Percentiles rank a stretch among this genome's conserved stretches.
Conservation (phyloP, 1,140 invertebrate genomes). For the Hormaphis cornu region DNA sequence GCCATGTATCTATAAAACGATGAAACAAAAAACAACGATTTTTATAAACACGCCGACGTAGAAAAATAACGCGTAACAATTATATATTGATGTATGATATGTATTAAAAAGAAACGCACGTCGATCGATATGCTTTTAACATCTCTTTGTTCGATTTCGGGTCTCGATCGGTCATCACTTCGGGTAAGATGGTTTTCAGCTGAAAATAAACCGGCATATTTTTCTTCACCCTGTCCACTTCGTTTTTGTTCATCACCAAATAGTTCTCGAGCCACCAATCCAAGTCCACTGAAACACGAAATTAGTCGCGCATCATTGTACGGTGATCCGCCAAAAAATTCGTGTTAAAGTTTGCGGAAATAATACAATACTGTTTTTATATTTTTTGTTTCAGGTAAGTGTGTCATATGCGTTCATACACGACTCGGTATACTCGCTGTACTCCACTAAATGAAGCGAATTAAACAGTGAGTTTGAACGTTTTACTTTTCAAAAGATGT, state of each 20-base stretch:
- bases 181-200: conserved; percentile 20
- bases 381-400: no score
- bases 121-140: background rate
- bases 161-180: conserved; percentile 25
- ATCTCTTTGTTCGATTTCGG: background rate
- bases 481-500: no score
- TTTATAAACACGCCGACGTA: no score
- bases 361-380: no score
- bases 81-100: no score
- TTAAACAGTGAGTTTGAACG: no score
- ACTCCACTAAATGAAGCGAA: no score
- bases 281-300: conserved; percentile 15
- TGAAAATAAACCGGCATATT: conserved; percentile 32
- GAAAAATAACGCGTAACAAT: no score
- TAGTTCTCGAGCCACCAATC: conserved; percentile 33
- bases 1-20: conserved; percentile 1
- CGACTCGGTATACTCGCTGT: no score
- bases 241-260: conserved; percentile 31
- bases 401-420: no score
- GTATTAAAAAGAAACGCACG: background rate
- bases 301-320: background rate
- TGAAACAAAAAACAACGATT: background rate
- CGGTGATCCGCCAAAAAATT: no score
- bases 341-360: no score
- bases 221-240: conserved; percentile 16